Evolutionary conservation across 2,113 vertebrate species (phyloP).

Genomic region (Acrocephalus arundinaceus): DNA sequence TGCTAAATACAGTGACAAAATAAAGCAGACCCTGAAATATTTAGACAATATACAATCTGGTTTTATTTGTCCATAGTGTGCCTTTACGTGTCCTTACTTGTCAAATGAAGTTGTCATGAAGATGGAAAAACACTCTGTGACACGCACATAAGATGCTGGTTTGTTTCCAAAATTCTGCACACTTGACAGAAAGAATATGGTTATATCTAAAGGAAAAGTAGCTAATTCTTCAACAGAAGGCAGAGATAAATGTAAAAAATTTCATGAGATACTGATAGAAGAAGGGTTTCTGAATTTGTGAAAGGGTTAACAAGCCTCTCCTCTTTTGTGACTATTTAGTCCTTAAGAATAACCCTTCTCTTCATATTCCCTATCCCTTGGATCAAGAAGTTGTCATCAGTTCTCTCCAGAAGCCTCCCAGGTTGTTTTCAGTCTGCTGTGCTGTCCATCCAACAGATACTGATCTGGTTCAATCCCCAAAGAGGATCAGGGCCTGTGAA

Average conservation of each 20-base stretch:
- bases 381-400: background rate
- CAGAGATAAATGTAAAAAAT: background rate
- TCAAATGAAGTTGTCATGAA: background rate
- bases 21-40: background rate
- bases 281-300: background rate
- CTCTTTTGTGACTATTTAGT: background rate
- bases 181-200: background rate
- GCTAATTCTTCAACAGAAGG: background rate
- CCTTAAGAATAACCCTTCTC: background rate
- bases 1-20: background rate
- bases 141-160: background rate
- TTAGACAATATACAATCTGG: background rate
- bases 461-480: background rate
- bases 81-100: background rate
- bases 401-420: background rate
- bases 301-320: background rate
- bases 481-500: background rate
- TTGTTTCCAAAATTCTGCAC: background rate
- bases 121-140: background rate
- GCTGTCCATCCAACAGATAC: fast-evolving
- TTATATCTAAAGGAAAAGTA: background rate
- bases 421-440: background rate
- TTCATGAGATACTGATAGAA: background rate
- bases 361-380: background rate
- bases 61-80: background rate